These are phyloP conservation scores for Theocolax elegans DNA, from an alignment of 1,140 invertebrate species.

Conservation along the genomic window DNA sequence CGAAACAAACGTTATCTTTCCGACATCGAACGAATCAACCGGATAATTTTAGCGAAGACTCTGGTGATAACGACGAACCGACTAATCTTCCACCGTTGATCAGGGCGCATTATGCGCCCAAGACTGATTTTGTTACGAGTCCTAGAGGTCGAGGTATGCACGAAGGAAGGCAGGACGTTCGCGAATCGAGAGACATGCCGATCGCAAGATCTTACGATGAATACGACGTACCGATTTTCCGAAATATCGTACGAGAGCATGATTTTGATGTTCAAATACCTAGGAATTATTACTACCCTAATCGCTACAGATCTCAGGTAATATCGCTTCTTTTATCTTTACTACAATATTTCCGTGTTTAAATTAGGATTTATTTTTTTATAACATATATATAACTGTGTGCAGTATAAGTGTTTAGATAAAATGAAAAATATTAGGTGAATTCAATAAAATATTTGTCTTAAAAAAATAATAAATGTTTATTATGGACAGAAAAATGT, in stretches of 20 bases:
- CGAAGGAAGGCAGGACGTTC: conserved; percentile 28
- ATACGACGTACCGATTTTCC: conserved; percentile 53
- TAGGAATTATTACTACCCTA: conserved; percentile 50
- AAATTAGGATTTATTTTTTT: neutral
- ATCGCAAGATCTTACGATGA: conserved; percentile 51
- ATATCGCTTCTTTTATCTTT: neutral
- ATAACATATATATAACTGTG: neutral
- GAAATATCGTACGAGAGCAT: conserved; percentile 45
- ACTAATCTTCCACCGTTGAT: neutral
- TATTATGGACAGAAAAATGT: no score
- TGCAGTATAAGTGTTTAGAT: no score
- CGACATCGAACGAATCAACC: conserved; percentile 47
- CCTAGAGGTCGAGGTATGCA: neutral
- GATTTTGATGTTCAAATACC: conserved; percentile 54
- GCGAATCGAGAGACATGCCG: conserved; percentile 56
- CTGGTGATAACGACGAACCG: conserved; percentile 3
- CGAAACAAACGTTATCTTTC: conserved; percentile 57
- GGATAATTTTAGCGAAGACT: conserved; percentile 24
- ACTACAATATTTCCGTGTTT: neutral
- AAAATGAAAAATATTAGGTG: no score
- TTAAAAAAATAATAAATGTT: no score
- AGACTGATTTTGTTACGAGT: conserved; percentile 60
- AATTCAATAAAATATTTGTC: no score
- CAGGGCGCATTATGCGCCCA: conserved; percentile 46
- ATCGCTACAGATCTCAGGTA: conserved; percentile 51